These are phyloP conservation scores for Machimus rusticus DNA, from an alignment of 2,888 invertebrate genomes.

Conservation along the genomic window DNA sequence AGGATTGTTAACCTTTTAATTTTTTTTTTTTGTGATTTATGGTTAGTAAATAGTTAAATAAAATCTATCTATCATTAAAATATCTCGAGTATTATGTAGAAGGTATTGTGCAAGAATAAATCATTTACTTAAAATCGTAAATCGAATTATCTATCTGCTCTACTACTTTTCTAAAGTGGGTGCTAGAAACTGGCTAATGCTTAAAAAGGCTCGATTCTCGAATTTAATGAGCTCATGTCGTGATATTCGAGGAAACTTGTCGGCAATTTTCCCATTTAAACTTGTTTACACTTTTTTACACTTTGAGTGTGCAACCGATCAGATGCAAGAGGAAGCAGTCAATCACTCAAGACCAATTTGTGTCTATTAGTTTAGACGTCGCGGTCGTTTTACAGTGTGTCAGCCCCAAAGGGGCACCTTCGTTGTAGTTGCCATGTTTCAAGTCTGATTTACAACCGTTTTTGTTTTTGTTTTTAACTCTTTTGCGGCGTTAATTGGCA, in stretches of 20 bases:
- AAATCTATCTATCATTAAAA: too few species aligned
- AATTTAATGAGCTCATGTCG: not conserved
- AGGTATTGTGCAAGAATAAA: not conserved
- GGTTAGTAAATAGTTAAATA: too few species aligned
- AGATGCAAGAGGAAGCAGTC: not conserved
- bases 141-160: not conserved
- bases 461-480: not conserved
- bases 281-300: not conserved
- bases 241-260: not conserved
- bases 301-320: not conserved
- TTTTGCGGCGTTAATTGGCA: not conserved
- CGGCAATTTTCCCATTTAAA: not conserved
- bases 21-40: too few species aligned
- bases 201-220: not conserved
- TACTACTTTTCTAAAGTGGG: not conserved
- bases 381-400: not conserved
- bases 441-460: not conserved
- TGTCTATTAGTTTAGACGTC: not conserved
- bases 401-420: not conserved
- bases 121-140: not conserved
- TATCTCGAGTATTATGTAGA: too few species aligned
- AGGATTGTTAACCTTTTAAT: too few species aligned
- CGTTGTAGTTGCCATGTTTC: not conserved
- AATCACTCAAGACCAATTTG: not conserved
- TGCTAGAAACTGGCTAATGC: not conserved